phyloP scores from a whole-genome alignment of 37 sponge, comb jelly and placozoan species.

The Axinella damicornis region DNA sequence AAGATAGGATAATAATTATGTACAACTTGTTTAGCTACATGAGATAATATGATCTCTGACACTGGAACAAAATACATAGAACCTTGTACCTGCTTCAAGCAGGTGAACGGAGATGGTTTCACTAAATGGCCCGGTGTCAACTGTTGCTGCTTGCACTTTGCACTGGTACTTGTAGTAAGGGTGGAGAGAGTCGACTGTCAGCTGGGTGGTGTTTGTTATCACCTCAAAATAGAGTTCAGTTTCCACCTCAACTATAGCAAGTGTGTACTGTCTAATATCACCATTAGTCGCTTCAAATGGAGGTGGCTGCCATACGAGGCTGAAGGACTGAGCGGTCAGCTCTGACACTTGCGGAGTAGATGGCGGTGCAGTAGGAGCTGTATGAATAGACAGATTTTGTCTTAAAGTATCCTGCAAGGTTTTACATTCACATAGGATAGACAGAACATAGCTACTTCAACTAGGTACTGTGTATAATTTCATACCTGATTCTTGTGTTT shows the following conservation, averaged over 20 bases:
- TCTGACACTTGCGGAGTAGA: no score
- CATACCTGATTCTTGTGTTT: slow-evolving; percentile 20
- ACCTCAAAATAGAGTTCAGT: neutral
- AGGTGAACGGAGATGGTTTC: neutral
- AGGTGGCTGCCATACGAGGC: slow-evolving; percentile 55
- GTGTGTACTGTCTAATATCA: slow-evolving; percentile 18
- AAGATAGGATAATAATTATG: no score
- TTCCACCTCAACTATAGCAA: slow-evolving; percentile 25
- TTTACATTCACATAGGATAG: no score
- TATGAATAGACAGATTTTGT: no score
- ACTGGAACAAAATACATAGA: no score
- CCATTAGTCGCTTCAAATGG: slow-evolving; percentile 38
- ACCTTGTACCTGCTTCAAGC: neutral
- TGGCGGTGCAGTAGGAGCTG: no score
- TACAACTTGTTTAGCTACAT: no score
- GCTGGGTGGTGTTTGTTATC: neutral
- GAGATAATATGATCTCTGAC: no score
- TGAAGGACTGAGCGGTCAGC: no score
- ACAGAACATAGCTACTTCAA: no score
- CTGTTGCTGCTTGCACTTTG: neutral
- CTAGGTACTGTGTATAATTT: no score
- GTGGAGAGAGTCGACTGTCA: neutral
- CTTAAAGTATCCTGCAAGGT: no score
- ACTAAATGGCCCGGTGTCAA: neutral
- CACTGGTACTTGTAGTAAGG: slow-evolving; percentile 14